Conservation (phyloP, 2,888 invertebrate species). For the Ferdinandea cuprea region DNA sequence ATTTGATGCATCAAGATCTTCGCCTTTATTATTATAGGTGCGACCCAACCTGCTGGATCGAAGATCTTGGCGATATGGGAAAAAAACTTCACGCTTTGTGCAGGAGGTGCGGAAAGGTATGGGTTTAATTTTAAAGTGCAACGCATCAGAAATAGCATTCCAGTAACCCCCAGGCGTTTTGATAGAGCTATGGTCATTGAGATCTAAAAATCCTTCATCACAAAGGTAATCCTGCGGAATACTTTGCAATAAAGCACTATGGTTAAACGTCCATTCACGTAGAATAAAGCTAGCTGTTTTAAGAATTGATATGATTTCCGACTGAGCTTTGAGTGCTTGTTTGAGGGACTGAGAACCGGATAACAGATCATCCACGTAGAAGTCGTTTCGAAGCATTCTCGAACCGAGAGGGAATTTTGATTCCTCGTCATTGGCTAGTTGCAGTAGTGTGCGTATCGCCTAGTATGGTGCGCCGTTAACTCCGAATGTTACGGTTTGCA, state of each 20-base stretch:
- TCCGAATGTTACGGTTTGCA: slow-evolving; percentile 56
- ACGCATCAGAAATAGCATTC: slow-evolving; percentile 37
- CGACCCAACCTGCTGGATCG: slow-evolving; percentile 54
- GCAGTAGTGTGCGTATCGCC: slow-evolving; percentile 46
- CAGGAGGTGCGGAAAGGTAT: background rate
- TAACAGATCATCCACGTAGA: slow-evolving; percentile 60
- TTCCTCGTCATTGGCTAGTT: slow-evolving; percentile 43
- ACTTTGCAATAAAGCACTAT: background rate
- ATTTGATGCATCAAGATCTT: slow-evolving; percentile 61
- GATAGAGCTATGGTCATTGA: slow-evolving; percentile 37
- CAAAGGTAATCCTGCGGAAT: background rate
- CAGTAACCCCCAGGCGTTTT: slow-evolving; percentile 36
- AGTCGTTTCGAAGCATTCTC: slow-evolving; percentile 23
- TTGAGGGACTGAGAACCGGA: slow-evolving; percentile 38
- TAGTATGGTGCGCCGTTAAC: slow-evolving; percentile 44
- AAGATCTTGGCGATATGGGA: slow-evolving; percentile 42
- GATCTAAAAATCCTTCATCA: slow-evolving; percentile 41
- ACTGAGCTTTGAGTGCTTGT: slow-evolving; percentile 23
- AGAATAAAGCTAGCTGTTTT: slow-evolving; percentile 30
- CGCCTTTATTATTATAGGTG: slow-evolving; percentile 44
- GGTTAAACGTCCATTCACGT: slow-evolving; percentile 39
- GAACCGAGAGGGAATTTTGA: slow-evolving; percentile 16
- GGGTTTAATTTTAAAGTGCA: slow-evolving; percentile 16
- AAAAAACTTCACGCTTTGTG: slow-evolving; percentile 45
- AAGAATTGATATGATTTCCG: slow-evolving; percentile 12